phyloP scores from a whole-genome alignment of 2,797 vertebrate species.

The Emys orbicularis region DNA sequence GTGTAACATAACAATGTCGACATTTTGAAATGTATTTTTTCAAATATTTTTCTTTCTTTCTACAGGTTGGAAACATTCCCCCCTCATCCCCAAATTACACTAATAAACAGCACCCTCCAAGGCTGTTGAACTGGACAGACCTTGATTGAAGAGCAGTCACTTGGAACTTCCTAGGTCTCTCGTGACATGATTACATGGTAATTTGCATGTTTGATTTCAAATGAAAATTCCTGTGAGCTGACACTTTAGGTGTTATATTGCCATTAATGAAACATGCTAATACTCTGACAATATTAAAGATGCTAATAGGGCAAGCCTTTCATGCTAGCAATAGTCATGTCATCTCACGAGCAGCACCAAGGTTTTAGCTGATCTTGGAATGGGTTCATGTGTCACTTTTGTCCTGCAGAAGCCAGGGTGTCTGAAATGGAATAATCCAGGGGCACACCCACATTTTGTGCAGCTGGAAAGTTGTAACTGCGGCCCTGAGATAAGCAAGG shows the following conservation, averaged over 20 bases:
- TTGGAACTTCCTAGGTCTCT: background rate
- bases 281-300: background rate
- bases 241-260: background rate
- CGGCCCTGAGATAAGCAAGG: background rate
- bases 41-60: background rate
- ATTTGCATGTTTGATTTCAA: background rate
- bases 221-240: background rate
- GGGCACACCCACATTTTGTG: background rate
- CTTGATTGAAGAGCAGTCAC: background rate
- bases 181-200: background rate
- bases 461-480: background rate
- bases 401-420: background rate
- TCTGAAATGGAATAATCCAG: background rate
- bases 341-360: background rate
- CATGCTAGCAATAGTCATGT: background rate
- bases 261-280: background rate
- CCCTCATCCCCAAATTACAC: background rate
- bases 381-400: background rate
- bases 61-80: background rate
- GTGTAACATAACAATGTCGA: background rate
- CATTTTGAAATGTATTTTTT: background rate
- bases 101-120: background rate
- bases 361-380: background rate
- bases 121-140: background rate
- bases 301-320: background rate